A percentile compares a stretch with the other conserved stretches of the same genome.
Evolutionary conservation across 1,140 invertebrate genomes (phyloP).

Genomic region (Mamestra configurata): DNA sequence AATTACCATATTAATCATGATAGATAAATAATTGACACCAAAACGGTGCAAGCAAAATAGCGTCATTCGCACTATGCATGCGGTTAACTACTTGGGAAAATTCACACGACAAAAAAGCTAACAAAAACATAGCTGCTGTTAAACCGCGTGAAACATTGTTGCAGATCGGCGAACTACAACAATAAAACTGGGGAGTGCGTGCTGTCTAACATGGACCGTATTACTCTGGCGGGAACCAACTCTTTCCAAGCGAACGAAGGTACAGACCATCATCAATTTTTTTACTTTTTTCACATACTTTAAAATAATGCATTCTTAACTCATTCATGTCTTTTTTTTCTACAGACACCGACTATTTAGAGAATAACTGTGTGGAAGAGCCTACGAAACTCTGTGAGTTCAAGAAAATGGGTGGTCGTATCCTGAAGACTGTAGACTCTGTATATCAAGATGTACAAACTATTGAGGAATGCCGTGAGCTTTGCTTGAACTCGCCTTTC

Average conservation of each 20-base stretch:
- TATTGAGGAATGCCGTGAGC: constrained; percentile 95
- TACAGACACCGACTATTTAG: constrained; percentile 93
- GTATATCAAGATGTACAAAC: constrained; percentile 96
- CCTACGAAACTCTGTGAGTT: constrained; percentile 97
- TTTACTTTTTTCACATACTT: neutral
- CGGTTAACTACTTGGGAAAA: constrained; percentile 76
- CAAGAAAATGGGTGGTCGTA: constrained; percentile 95
- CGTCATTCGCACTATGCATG: constrained; percentile 50
- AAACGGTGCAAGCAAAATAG: constrained; percentile 47
- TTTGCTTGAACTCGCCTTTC: constrained; percentile 95
- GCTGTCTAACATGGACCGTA: constrained; percentile 96
- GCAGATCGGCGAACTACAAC: constrained; percentile 96
- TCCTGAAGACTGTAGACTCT: constrained; percentile 97
- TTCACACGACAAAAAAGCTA: constrained; percentile 73
- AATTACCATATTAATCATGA: constrained; percentile 40
- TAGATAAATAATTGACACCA: constrained; percentile 42
- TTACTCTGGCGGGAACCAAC: constrained; percentile 93
- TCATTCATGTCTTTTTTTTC: constrained; percentile 28
- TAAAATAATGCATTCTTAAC: constrained; percentile 6
- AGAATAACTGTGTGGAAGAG: constrained; percentile 97
- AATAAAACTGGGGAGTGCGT: constrained; percentile 95
- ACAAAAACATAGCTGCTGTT: constrained; percentile 69
- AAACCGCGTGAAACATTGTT: constrained; percentile 83
- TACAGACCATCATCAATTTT: constrained; percentile 56
- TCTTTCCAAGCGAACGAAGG: constrained; percentile 92